Percentiles rank a stretch among this genome's conserved stretches.
phyloP scores from a whole-genome alignment of 64 coral and sea anemone species.

The Montipora foliosa region DNA sequence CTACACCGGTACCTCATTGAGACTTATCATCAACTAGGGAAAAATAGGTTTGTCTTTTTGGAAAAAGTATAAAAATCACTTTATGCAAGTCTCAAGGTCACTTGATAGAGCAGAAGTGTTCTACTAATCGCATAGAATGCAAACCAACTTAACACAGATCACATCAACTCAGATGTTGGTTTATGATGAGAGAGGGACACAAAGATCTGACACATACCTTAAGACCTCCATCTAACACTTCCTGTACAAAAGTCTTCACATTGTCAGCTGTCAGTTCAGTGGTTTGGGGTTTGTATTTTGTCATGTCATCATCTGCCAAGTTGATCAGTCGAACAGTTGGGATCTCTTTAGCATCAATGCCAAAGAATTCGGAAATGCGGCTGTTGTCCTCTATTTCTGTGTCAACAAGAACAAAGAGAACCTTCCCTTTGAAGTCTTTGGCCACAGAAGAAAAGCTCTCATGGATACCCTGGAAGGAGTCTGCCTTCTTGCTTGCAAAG shows the following conservation, averaged over 20 bases:
- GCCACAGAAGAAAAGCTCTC: constrained; percentile 79
- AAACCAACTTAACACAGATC: no score
- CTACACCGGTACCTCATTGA: no score
- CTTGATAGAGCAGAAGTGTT: no score
- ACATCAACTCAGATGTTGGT: no score
- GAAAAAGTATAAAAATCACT: no score
- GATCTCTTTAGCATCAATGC: constrained; percentile 83
- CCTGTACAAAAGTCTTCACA: constrained; percentile 78
- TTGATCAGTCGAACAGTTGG: constrained; percentile 96
- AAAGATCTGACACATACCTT: constrained; percentile 68
- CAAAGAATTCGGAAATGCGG: constrained; percentile 97
- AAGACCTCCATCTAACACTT: constrained; percentile 84
- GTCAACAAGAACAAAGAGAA: constrained; percentile 97
- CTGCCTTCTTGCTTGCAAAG: constrained; percentile 85
- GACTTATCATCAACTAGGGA: no score
- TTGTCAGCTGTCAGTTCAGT: constrained; percentile 75
- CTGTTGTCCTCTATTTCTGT: constrained; percentile 92
- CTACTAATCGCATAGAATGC: no score
- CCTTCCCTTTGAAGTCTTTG: constrained; percentile 97
- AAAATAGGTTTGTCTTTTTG: no score
- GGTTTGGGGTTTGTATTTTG: constrained; percentile 91
- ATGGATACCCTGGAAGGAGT: constrained; percentile 81
- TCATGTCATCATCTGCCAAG: constrained; percentile 95
- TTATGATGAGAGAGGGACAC: background rate
- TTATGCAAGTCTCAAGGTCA: no score